Evolutionary conservation across 2,113 vertebrate species (phyloP), one percentile per base, ranked within the genome.

Genomic region (Ifrita kowaldi): DNA sequence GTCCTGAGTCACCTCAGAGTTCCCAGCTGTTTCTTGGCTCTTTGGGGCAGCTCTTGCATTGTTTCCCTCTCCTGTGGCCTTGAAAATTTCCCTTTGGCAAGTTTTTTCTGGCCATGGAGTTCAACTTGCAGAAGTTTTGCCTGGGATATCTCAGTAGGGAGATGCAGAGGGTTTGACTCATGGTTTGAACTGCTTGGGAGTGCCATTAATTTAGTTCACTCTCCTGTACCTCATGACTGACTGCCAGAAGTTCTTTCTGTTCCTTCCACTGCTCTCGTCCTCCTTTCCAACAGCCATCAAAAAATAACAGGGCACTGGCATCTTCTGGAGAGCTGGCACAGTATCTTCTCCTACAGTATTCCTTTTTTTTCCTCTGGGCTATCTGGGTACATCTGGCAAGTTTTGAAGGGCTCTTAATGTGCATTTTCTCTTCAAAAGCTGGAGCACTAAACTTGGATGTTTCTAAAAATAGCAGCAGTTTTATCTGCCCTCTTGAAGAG

Each of bases 351-450:
- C 20, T 52, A 7, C 52, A 73, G 23, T 37, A 37, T 49, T 89
- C n/a, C n/a, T 74, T 10, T 82, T 55, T 55, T 35, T 63, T 67
- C 71, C 68, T 82, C 37, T 52, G 55, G 80, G 21, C 23, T 76
- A 2, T 52, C 67, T 94, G 64, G 21, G 39, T 52, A 11, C 49
- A 23, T 83, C 47, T 50, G 55, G 30, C 30, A 59, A 59, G 50
- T 28, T 68, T 63, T 84, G 74, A 60, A 33, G 64, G 64, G 49
- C 26, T 47, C 8, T 64, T 64, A 28, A 9, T 7, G 17, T 88
- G 65, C 32, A n/a, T 68, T 79, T 96, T 82, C 44, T 95, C n/a
- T 80, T 87, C n/a, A 69, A 37, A 90, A 94, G 60, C 47, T 52
- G 52, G 56, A 75, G 46, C 70, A 26, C 91, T 82, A 32, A 87